These are phyloP conservation scores for Anarrhichthys ocellatus DNA, from an alignment of 2,113 vertebrate species.

Conservation along the genomic window DNA sequence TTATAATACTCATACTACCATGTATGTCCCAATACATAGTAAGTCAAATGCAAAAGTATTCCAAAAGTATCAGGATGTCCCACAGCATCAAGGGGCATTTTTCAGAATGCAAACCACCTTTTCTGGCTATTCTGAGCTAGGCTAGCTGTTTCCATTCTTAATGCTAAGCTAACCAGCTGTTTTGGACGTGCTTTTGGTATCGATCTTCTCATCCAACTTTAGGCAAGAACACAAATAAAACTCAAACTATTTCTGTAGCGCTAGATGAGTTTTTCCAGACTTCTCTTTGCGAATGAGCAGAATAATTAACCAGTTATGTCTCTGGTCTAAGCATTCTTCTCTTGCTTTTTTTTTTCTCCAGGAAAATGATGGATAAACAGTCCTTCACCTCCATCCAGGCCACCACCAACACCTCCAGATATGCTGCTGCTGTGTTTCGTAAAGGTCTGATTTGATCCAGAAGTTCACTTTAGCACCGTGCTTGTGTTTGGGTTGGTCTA, in stretches of 20 bases:
- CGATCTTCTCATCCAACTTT: neutral
- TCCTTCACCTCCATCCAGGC: constrained; percentile 95
- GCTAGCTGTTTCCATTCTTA: neutral
- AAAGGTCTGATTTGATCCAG: constrained; percentile 85
- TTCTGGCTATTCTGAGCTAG: too few species aligned
- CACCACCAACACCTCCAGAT: constrained; percentile 92
- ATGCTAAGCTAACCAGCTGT: neutral
- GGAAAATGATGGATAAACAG: constrained; percentile 99
- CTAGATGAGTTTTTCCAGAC: neutral
- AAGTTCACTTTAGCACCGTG: fast-evolving
- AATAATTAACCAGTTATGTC: neutral
- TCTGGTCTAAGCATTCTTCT: neutral
- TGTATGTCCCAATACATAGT: neutral
- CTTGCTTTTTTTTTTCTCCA: constrained; percentile 65
- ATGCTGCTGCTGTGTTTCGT: constrained; percentile 94
- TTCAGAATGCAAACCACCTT: too few species aligned
- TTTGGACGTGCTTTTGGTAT: neutral
- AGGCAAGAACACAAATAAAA: neutral
- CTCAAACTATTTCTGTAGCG: neutral
- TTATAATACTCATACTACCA: neutral
- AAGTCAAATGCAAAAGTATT: too few species aligned
- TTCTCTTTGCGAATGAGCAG: neutral
- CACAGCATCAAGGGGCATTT: too few species aligned
- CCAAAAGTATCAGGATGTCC: too few species aligned
- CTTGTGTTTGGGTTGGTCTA: constrained; percentile 4